Base-by-base conservation (phyloP, 1,140 invertebrate genomes). In the Sminthurides bifidus region DNA sequence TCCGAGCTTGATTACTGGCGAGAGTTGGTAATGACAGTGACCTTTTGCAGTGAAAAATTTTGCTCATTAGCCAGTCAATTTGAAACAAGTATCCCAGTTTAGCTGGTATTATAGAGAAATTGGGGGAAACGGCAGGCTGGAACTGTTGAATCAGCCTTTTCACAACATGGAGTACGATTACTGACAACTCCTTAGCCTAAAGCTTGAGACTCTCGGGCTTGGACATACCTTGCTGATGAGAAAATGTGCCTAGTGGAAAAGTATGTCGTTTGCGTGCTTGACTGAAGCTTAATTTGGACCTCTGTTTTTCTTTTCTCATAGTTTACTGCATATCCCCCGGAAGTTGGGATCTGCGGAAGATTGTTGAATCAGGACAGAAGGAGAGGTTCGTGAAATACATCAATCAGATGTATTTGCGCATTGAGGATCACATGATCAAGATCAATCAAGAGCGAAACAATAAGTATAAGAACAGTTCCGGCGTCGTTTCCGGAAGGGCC, bases 381-480 rank as follows among this genome's bases (percentile, higher is more conserved):
- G 44, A 48, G 23, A 48, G 30, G 30, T 48, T 48, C 24, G 44
- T 48, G 12, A 23, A 21, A 5, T 48, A 48, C 27, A 21, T 48
- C 4, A 26, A 23, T 10, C 44, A 27, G 24, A 48, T 48, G 44
- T 48, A 48, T 27, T 24, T 48, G 4, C 26, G 30, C 14, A 48
- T 48, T 27, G 44, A 48, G 24, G 44, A 48, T 23, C 19, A 24
- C 15, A 48, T 48, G 44, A 48, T 48, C 10, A 10, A 6, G 19
- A 12, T 48, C 4, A 48, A 48, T 19, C 44, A 19, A 19, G 44
- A 48, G 19, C 19, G 44, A 27, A 12, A 48, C 19, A 43, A 43
- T n/a, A 19, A 43, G 8, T 8, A 27, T 23, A 48, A 8, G 24
- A 12, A 30, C 27, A 21, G 19, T 23, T 5, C 8, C 21, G 24